Base-by-base conservation (phyloP, 23 tunicate genomes). In the Botrylloides violaceus region DNA sequence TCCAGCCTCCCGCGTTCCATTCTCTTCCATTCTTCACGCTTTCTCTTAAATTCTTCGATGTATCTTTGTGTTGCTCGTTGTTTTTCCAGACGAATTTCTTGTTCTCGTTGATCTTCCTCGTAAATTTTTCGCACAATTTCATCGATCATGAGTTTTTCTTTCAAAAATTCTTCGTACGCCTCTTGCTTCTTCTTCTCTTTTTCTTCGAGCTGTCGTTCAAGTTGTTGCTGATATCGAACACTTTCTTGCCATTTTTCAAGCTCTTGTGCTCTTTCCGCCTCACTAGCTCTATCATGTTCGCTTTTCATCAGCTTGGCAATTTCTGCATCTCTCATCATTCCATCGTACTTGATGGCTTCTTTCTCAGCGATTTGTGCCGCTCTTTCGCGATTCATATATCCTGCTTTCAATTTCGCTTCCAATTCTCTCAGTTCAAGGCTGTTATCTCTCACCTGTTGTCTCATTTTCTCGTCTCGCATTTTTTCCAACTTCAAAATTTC, bases 121-220 rank as follows among this genome's bases (percentile, higher is more conserved):
- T 93, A 93, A 72, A 93, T 93, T 71, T 93, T 93, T 36, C 98
- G 61, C 9, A 93, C 98, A 73, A 93, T 86, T 49, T 93, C 98
- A 81, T 93, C 98, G 49, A 93, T 81, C 94, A 93, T 77, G 1
- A 93, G 60, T 66, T 93, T 93, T 62, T 93, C 98, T 61, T 93
- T 93, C 50, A 93, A 72, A 77, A 85, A 93, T 59, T 93, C 98
- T 66, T 84, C 92, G 58, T 92, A 92, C 32, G 92, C 92, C 36
- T 83, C 90, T 61, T 90, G 90, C 64, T 90, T 90, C 73, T 90
- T 83, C 21, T 71, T 66, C 70, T 90, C 97, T 66, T 92, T 84
- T 39, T 84, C 92, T 65, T 92, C 98, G 1, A 92, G 83, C 49
- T 92, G 98, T 32, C 84, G 62, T 61, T 92, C 98, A 30, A 92